phyloP scores from a whole-genome alignment of 2,797 vertebrate species.

The Spea hammondii region DNA sequence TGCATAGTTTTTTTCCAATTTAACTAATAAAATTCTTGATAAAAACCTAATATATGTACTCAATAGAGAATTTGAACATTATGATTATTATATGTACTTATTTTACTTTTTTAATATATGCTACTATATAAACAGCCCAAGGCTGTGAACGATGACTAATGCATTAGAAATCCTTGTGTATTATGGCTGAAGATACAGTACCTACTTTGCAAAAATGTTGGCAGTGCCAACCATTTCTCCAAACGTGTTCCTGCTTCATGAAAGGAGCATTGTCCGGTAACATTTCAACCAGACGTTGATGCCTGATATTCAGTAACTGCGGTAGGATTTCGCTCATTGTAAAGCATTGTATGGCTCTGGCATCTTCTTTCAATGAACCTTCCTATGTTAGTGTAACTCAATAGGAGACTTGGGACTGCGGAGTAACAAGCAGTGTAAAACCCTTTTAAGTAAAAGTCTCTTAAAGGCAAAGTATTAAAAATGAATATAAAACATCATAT shows the following conservation, averaged over 20 bases:
- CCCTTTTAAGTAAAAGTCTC: background rate
- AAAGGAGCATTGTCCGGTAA: slow-evolving; percentile 31
- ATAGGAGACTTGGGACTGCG: slow-evolving; percentile 6
- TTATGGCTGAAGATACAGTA: slow-evolving; percentile 13
- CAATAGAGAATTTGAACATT: too few relatives aligned
- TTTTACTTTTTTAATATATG: too few relatives aligned
- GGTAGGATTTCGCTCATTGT: slow-evolving; percentile 24
- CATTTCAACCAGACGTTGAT: slow-evolving; percentile 32
- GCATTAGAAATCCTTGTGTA: background rate
- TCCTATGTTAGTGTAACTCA: slow-evolving; percentile 19
- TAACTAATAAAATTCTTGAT: too few relatives aligned
- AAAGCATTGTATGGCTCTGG: slow-evolving; percentile 10
- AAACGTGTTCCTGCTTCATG: slow-evolving; percentile 31
- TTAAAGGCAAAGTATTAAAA: slow-evolving; percentile 4
- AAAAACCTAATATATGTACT: too few relatives aligned
- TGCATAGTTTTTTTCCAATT: too few relatives aligned
- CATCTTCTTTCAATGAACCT: slow-evolving; percentile 25
- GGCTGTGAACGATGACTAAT: too few relatives aligned
- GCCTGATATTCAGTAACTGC: slow-evolving; percentile 28
- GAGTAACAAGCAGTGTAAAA: background rate
- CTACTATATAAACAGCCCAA: too few relatives aligned
- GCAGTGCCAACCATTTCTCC: slow-evolving; percentile 23
- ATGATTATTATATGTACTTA: too few relatives aligned
- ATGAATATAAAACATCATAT: background rate
- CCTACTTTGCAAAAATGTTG: slow-evolving; percentile 3